Conservation (phyloP, 2,113 vertebrate genomes). For the Xyrauchen texanus region DNA sequence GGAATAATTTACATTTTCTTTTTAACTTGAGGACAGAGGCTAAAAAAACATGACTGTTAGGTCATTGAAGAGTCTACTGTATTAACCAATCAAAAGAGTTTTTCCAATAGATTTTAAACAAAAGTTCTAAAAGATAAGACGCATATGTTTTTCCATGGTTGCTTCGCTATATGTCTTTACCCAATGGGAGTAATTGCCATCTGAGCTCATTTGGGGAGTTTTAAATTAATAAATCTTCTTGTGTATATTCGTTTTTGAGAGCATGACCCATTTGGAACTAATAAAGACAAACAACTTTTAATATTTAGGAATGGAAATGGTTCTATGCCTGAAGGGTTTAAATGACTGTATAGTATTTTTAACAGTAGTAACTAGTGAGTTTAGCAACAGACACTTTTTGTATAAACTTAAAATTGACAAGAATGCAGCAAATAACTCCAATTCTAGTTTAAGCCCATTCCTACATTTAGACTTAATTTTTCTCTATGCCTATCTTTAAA, state of each 20-base stretch:
- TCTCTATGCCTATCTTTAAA: background rate
- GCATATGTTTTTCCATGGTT: no score
- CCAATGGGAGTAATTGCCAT: no score
- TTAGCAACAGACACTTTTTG: background rate
- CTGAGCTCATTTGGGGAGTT: no score
- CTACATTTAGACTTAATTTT: background rate
- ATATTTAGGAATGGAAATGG: no score
- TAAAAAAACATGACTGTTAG: slow-evolving; percentile 7
- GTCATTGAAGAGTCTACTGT: background rate
- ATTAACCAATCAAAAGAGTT: background rate
- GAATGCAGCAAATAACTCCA: background rate
- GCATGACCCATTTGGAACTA: no score
- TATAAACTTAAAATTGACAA: background rate
- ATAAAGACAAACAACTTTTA: no score
- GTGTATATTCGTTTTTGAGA: no score
- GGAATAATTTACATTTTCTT: background rate
- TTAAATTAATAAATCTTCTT: no score
- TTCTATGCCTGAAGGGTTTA: no score
- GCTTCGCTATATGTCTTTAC: no score
- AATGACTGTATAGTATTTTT: background rate
- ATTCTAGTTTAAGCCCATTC: background rate
- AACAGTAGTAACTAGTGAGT: background rate
- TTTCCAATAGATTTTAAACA: background rate
- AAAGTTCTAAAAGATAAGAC: background rate
- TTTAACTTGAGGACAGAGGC: background rate